Conservation (phyloP, 1,140 invertebrate species). For the Chlorops oryzae region DNA sequence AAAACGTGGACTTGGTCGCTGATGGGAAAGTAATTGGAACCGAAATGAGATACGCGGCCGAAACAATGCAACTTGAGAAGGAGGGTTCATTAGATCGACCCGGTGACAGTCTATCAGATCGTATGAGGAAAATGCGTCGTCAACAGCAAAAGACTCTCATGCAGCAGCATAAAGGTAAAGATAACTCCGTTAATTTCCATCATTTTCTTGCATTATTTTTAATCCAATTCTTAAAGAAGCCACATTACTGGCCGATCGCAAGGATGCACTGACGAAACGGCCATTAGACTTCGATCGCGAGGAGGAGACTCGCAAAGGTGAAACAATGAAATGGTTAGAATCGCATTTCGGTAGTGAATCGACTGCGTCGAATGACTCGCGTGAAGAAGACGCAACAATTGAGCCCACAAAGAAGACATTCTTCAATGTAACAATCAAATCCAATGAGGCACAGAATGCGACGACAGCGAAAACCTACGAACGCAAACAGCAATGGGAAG, state of each 20-base stretch:
- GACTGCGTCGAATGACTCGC: slow-evolving; percentile 64
- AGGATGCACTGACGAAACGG: slow-evolving; percentile 71
- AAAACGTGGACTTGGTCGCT: slow-evolving; percentile 68
- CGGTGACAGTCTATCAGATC: slow-evolving; percentile 64
- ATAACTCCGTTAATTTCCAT: not conserved
- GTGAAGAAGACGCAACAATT: slow-evolving; percentile 52
- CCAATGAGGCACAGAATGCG: slow-evolving; percentile 49
- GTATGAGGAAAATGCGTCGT: slow-evolving; percentile 60
- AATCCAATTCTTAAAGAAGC: slow-evolving; percentile 30
- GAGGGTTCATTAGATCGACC: slow-evolving; percentile 59
- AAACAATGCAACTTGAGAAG: slow-evolving; percentile 65
- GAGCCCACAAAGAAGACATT: slow-evolving; percentile 62
- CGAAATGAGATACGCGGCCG: slow-evolving; percentile 71
- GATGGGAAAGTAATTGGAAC: slow-evolving; percentile 66
- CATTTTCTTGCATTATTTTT: not conserved
- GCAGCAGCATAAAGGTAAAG: slow-evolving; percentile 47
- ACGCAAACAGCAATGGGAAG: not conserved
- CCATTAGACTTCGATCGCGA: slow-evolving; percentile 79
- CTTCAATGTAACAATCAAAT: slow-evolving; percentile 74
- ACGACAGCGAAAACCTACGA: slow-evolving; percentile 34
- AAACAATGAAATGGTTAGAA: slow-evolving; percentile 84
- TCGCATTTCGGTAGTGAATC: slow-evolving; percentile 84
- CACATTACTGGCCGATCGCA: slow-evolving; percentile 55
- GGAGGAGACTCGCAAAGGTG: slow-evolving; percentile 79
- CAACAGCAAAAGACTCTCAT: slow-evolving; percentile 50